Conservation (phyloP, 2,888 invertebrate genomes). For the Brachyptera putata region DNA sequence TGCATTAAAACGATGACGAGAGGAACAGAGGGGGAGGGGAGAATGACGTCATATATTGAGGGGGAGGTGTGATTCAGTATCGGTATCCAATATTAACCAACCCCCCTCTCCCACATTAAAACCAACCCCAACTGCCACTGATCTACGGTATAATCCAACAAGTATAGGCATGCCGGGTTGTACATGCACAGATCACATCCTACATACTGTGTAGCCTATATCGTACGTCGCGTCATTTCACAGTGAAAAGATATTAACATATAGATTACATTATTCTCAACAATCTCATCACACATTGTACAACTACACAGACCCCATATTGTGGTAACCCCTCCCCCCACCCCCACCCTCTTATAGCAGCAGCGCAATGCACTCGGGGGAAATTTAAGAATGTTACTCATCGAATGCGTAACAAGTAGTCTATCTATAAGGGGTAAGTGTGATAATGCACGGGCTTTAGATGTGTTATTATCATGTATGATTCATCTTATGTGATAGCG, state of each 20-base stretch:
- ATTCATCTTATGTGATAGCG: conserved; percentile 7
- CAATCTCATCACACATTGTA: conserved; percentile 14
- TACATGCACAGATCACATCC: too few relatives aligned
- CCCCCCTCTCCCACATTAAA: conserved; percentile 10
- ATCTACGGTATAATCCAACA: not conserved
- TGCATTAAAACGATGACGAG: conserved; percentile 8
- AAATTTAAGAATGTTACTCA: conserved; percentile 6
- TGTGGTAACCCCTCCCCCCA: conserved; percentile 6
- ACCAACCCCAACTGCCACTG: conserved; percentile 4
- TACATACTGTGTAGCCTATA: too few relatives aligned
- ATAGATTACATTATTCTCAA: conserved; percentile 29
- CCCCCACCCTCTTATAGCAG: not conserved
- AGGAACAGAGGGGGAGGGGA: not conserved
- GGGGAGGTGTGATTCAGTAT: conserved; percentile 31
- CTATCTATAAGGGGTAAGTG: conserved; percentile 6
- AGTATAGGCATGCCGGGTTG: not conserved
- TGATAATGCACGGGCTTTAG: not conserved
- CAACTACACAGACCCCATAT: not conserved
- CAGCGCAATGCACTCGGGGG: not conserved
- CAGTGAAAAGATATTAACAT: conserved; percentile 27
- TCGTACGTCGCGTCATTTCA: not conserved
- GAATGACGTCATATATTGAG: conserved; percentile 21
- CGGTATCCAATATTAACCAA: conserved; percentile 33
- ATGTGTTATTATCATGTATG: conserved; percentile 7
- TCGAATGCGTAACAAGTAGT: conserved; percentile 12